Base-by-base conservation (phyloP, 2,888 invertebrate species). In the Tenthredo scrophulariae region DNA sequence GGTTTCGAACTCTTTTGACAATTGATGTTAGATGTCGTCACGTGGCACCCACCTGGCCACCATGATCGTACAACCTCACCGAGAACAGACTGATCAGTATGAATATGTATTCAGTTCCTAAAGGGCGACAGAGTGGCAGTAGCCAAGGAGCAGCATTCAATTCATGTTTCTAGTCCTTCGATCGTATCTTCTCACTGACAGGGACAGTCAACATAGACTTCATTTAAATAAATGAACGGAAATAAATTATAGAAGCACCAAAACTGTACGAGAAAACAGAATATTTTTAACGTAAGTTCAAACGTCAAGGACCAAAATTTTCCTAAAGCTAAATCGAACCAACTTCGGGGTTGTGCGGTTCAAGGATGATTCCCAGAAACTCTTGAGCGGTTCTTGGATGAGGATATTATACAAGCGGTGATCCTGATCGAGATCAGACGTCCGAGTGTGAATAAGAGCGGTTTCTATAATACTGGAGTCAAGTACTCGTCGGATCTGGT, bases 181-280 rank as follows among this genome's bases (percentile, higher is more conserved):
- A 83, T 83, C 67, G 70, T 67, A 83, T 83, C 83, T 83, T n/a
- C 26, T 67, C 83, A 83, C 83, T 70, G 83, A 83, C 83, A 83
- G 83, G 67, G 70, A 67, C 83, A 65, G 83, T 83, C 83, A 70
- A 54, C 83, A 37, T 83, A 50, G 67, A 83, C 46, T 67, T 83
- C 67, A 83, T 83, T 83, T 37, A 40, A 83, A 83, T 70, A 65
- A 67, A 67, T 83, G 46, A 67, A 43, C 18, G 18, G 67, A 67
- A 67, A 83, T 67, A 83, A 70, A 83, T 83, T 83, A 29, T 13
- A 43, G 9, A 10, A 9, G 15, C 22, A 62, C 26, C 62, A 10
- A 26, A 10, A 22, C 10, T 22, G 9, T 37, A n/a, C 7, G 37
- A 26, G 62, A 62, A 22, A 15, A 18, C n/a, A n/a, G 54, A 18